A percentile compares a stretch with the other conserved stretches of the same genome.
phyloP scores from a whole-genome alignment of 1,140 invertebrate genomes.

The Papilio dardanus region DNA sequence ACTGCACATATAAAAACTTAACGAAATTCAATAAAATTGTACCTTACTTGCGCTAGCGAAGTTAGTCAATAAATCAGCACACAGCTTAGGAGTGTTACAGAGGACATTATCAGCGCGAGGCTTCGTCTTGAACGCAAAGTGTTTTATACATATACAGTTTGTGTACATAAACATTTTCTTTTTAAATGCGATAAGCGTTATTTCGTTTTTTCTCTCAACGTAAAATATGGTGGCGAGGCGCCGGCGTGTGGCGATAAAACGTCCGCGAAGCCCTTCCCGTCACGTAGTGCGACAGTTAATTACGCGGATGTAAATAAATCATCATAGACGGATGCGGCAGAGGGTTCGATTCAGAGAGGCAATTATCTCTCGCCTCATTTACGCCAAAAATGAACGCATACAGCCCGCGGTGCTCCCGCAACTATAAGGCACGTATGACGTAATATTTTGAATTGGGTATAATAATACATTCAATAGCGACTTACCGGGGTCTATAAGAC shows the following conservation, averaged over 20 bases:
- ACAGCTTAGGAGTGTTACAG: conserved; percentile 47
- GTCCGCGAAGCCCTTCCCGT: conserved; percentile 74
- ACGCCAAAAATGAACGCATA: conserved; percentile 67
- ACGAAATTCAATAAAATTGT: conserved; percentile 18
- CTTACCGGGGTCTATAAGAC: neutral
- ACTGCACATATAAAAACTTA: conserved; percentile 6
- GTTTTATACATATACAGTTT: conserved; percentile 71
- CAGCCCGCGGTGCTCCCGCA: neutral
- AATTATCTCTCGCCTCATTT: conserved; percentile 79
- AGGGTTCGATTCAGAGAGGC: conserved; percentile 75
- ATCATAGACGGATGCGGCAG: conserved; percentile 75
- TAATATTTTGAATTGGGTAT: neutral
- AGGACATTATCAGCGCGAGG: conserved; percentile 69
- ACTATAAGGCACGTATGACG: neutral
- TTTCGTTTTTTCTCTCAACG: conserved; percentile 62
- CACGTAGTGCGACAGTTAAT: conserved; percentile 81
- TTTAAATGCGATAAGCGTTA: conserved; percentile 68
- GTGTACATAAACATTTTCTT: conserved; percentile 76
- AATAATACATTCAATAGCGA: neutral
- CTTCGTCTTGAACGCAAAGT: conserved; percentile 62
- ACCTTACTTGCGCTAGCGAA: conserved; percentile 42
- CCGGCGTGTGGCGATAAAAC: conserved; percentile 72
- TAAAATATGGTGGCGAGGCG: conserved; percentile 70
- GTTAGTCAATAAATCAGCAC: conserved; percentile 61
- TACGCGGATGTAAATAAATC: conserved; percentile 82